Conservation (phyloP, 2,888 invertebrate genomes). For the Drosophila lacicola region DNA sequence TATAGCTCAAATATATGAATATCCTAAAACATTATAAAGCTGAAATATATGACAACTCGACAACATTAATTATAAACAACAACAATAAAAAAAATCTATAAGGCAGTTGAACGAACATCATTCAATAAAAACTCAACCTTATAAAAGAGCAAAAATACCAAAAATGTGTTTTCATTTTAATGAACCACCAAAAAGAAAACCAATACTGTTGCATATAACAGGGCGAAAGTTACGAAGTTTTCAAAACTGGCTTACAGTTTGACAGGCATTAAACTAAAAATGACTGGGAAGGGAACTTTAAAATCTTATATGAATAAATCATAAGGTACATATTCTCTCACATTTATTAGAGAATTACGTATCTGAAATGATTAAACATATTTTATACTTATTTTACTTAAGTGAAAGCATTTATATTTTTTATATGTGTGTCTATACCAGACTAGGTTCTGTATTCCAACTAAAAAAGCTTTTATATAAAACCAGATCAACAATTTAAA, state of each 20-base stretch:
- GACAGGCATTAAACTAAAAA: neutral
- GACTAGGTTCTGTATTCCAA: too few species aligned
- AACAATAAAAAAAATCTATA: conserved; percentile 28
- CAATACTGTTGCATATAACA: conserved; percentile 43
- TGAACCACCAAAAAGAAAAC: neutral
- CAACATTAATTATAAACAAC: conserved; percentile 42
- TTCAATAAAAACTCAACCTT: conserved; percentile 69
- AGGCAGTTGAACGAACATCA: conserved; percentile 62
- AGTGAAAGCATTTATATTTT: too few species aligned
- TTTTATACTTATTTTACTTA: too few species aligned
- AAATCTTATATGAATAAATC: neutral
- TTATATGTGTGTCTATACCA: too few species aligned
- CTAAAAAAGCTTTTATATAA: too few species aligned
- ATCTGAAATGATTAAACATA: too few species aligned
- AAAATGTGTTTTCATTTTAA: conserved; percentile 13
- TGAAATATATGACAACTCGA: conserved; percentile 22
- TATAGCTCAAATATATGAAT: conserved; percentile 55
- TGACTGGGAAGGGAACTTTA: neutral
- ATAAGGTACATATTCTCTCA: neutral
- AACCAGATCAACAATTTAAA: too few species aligned
- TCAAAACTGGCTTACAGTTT: conserved; percentile 32
- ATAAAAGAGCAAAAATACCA: conserved; percentile 54
- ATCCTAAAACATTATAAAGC: conserved; percentile 12
- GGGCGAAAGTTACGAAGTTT: conserved; percentile 21
- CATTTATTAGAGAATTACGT: neutral